phyloP scores from a whole-genome alignment of 2,888 invertebrate genomes.

The Invenusta paracnida region DNA sequence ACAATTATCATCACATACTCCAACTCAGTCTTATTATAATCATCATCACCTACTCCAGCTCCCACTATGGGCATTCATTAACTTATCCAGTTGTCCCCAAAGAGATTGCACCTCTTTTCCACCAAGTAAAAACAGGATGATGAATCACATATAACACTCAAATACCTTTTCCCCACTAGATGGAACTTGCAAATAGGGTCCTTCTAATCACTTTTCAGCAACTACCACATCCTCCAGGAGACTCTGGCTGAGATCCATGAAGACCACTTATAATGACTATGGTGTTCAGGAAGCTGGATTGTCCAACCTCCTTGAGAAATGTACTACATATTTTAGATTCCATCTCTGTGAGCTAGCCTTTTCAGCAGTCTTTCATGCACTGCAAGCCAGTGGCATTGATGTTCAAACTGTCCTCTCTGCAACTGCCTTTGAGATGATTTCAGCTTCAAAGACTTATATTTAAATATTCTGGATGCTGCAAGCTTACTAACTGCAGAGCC shows the following conservation, averaged over 20 bases:
- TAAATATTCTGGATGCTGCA: background rate
- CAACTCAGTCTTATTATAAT: background rate
- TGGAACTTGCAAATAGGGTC: background rate
- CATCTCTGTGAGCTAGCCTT: conserved; percentile 13
- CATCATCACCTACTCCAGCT: background rate
- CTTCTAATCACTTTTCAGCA: conserved; percentile 4
- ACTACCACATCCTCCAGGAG: conserved; percentile 12
- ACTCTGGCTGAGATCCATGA: conserved; percentile 1
- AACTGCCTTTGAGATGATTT: background rate
- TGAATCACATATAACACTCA: conserved; percentile 3
- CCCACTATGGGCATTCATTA: background rate
- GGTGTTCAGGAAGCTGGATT: background rate
- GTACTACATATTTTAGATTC: background rate
- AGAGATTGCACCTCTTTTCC: background rate
- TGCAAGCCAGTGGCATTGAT: background rate
- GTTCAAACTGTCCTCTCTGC: background rate
- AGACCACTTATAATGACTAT: background rate
- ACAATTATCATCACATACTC: background rate
- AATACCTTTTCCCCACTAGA: background rate
- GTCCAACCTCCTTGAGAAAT: background rate
- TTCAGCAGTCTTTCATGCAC: background rate
- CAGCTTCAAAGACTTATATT: background rate
- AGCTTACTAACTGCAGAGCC: background rate
- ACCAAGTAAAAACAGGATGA: conserved; percentile 11
- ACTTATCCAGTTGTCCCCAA: conserved; percentile 3